Conservation (phyloP, 2,113 vertebrate species). For the Hipposideros armiger region DNA sequence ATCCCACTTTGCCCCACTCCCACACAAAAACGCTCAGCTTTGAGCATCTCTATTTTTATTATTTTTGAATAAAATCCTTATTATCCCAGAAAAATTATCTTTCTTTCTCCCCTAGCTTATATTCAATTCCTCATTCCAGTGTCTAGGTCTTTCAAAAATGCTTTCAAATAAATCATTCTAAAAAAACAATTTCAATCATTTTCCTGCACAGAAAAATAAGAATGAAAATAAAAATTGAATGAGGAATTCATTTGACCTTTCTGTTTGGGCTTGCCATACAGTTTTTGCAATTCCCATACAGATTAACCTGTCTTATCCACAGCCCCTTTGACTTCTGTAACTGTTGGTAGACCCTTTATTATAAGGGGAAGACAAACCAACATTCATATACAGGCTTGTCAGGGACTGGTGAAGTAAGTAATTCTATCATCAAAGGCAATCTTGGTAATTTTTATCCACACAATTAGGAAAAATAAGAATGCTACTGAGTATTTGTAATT, state of each 20-base stretch:
- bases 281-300: not conserved
- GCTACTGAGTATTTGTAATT: not conserved
- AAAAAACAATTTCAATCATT: not conserved
- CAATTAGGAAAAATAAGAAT: not conserved
- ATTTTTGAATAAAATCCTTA: not conserved
- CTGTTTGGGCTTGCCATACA: not conserved
- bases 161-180: not conserved
- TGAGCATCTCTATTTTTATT: not conserved
- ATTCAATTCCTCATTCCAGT: not conserved
- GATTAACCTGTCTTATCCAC: not conserved
- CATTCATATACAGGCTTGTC: not conserved
- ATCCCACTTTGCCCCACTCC: not conserved
- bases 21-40: not conserved
- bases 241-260: not conserved
- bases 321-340: not conserved
- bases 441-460: not conserved
- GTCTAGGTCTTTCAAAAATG: not conserved
- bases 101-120: not conserved
- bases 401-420: not conserved
- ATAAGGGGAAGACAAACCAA: not conserved
- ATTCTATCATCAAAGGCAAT: not conserved
- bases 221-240: slow-evolving; percentile 3
- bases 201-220: not conserved
- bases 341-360: not conserved
- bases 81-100: not conserved